Conservation (phyloP, 2,888 invertebrate genomes). For the Gasteruption jaculator region DNA sequence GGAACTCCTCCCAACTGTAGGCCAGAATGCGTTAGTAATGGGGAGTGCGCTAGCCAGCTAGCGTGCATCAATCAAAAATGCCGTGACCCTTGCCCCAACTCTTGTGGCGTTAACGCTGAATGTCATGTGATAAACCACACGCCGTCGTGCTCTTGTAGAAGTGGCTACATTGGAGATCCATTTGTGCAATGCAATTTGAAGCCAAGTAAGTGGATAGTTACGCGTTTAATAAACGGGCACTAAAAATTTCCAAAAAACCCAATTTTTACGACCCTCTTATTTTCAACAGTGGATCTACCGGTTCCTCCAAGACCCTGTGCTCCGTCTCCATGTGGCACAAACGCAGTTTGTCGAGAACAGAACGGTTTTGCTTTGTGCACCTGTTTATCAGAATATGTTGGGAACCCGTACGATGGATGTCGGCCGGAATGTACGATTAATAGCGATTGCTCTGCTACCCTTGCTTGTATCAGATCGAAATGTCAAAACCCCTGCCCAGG, state of each 20-base stretch:
- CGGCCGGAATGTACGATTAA: constrained; percentile 52
- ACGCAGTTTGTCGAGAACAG: constrained; percentile 68
- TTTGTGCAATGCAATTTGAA: constrained; percentile 64
- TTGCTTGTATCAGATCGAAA: constrained; percentile 53
- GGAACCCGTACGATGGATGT: constrained; percentile 62
- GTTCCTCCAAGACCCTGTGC: constrained; percentile 58
- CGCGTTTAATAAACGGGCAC: no score
- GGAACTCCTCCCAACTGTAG: constrained; percentile 52
- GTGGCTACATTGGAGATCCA: constrained; percentile 72
- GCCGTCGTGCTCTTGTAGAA: constrained; percentile 65
- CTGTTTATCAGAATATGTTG: constrained; percentile 68
- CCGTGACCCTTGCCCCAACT: constrained; percentile 51
- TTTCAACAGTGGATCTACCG: constrained; percentile 23
- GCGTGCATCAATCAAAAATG: constrained; percentile 52
- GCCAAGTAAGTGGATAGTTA: constrained; percentile 31
- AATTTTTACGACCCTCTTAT: constrained; percentile 28
- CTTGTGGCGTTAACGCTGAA: constrained; percentile 54
- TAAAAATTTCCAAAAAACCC: constrained; percentile 9
- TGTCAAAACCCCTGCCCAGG: constrained; percentile 55
- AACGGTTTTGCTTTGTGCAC: constrained; percentile 73
- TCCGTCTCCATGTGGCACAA: constrained; percentile 72
- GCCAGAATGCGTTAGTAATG: constrained; percentile 54
- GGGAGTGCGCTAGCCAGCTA: constrained; percentile 51
- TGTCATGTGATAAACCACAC: constrained; percentile 75
- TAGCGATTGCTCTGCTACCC: constrained; percentile 51